phyloP scores from a whole-genome alignment of 2,888 invertebrate species.

The Autographa gamma region DNA sequence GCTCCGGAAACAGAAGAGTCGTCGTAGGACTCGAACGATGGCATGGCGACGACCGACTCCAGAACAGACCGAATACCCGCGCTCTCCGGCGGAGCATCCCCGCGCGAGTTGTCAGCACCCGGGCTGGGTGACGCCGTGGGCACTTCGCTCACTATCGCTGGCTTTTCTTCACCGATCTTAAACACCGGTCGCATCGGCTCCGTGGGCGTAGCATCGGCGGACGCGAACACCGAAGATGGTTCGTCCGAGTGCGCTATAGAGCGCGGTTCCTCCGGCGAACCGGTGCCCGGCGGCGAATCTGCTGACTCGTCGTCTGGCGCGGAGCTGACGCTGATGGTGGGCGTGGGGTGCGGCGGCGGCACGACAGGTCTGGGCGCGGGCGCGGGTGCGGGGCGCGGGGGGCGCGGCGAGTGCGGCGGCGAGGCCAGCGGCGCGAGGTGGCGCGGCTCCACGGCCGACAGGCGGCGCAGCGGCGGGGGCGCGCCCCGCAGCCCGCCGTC shows the following conservation, averaged over 20 bases:
- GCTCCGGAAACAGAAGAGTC: conserved; percentile 61
- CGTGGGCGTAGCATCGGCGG: conserved; percentile 82
- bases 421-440: conserved; percentile 88
- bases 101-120: conserved; percentile 59
- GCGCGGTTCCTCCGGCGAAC: conserved; percentile 77
- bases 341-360: conserved; percentile 75
- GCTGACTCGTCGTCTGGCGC: conserved; percentile 89
- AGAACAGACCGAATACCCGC: conserved; percentile 53
- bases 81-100: conserved; percentile 63
- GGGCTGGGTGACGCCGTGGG: conserved; percentile 51
- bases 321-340: conserved; percentile 92
- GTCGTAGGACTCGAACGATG: conserved; percentile 62
- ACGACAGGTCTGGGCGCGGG: conserved; percentile 62
- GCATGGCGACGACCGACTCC: conserved; percentile 44
- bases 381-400: conserved; percentile 73
- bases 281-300: conserved; percentile 71
- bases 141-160: conserved; percentile 44
- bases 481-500: conserved; percentile 90
- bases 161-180: conserved; percentile 56
- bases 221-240: conserved; percentile 84
- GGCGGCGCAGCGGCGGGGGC: conserved; percentile 80
- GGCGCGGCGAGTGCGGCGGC: conserved; percentile 81
- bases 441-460: conserved; percentile 88
- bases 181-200: conserved; percentile 66
- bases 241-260: conserved; percentile 81